A percentile compares a stretch with the other conserved stretches of the same genome.
Conservation (phyloP, 2,113 vertebrate species). For the Mormyrus iriodes region DNA sequence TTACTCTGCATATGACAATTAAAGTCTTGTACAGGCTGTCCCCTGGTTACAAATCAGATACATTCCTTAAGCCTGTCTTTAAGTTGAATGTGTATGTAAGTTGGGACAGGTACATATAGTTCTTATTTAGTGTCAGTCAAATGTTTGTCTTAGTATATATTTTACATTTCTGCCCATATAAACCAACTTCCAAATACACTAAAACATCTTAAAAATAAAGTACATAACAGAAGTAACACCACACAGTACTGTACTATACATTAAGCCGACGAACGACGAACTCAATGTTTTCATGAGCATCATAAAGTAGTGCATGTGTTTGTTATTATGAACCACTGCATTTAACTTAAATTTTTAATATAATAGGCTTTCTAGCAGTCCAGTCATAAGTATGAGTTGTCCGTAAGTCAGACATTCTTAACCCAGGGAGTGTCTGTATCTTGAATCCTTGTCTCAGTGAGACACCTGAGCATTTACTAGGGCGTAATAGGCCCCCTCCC, state of each 20-base stretch:
- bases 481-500: constrained; percentile 62
- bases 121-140: not conserved
- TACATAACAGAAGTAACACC: not conserved
- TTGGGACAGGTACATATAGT: not conserved
- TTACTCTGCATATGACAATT: too few relatives aligned
- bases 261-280: too few relatives aligned
- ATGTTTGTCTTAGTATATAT: not conserved
- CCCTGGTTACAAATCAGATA: too few relatives aligned
- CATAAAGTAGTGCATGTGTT: not conserved
- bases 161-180: not conserved
- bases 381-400: too few relatives aligned
- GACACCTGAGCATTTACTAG: constrained; percentile 63
- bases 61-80: not conserved
- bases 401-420: too few relatives aligned
- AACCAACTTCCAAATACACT: not conserved
- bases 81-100: not conserved
- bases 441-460: constrained; percentile 12
- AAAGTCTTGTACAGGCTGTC: too few relatives aligned
- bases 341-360: too few relatives aligned
- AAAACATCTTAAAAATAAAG: not conserved
- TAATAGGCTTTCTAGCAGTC: too few relatives aligned
- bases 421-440: too few relatives aligned
- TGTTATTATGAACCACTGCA: too few relatives aligned
- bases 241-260: not conserved
- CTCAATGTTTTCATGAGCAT: not conserved